Base-by-base conservation (phyloP, 1,140 invertebrate genomes). In the Lethocerus indicus region DNA sequence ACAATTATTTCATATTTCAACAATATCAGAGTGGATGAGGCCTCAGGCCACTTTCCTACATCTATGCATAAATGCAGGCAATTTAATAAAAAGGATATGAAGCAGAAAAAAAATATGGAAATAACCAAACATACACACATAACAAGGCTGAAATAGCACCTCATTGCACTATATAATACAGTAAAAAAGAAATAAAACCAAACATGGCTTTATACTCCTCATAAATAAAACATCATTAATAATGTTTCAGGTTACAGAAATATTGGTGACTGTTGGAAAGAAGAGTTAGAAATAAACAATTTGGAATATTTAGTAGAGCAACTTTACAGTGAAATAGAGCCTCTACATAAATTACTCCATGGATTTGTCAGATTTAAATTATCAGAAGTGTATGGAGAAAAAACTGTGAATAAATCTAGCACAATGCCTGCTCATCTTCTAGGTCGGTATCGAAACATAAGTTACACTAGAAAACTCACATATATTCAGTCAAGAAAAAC, bases 271-370 rank as follows among this genome's bases (percentile, higher is more conserved):
- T 61, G 66, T 12, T 79, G 76, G 77, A 59, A 72, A 1, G 69
- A 73, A 53, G 72, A 74, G 49, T 60, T 76, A 16, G 76, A 79
- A 62, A 67, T 71, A 9, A 57, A 64, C 0, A 59, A 72, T 54
- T 60, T 80, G 28, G 61, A 70, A 52, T 43, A 60, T 0, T 56
- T 74, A 5, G 67, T 73, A 16, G 65, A 70, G 3, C 58, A 64
- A 21, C 60, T 85, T 9, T 79, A 74, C 58, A 42, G 65, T 12
- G 62, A 72, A 49, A 61, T 85, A 0, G 61, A 65, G 35, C 77
- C 78, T 0, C 58, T 87, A 0, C 86, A 86, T 60, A 58, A 64
- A 18, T 63, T 81, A 24, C 64, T 88, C 1, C 83, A 88, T 58
- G 77, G 75, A 0, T 81, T 82, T 44, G 73, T 78, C 3, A 61